Base-by-base conservation (phyloP, 2,888 invertebrate species). In the Piscicola geometra region DNA sequence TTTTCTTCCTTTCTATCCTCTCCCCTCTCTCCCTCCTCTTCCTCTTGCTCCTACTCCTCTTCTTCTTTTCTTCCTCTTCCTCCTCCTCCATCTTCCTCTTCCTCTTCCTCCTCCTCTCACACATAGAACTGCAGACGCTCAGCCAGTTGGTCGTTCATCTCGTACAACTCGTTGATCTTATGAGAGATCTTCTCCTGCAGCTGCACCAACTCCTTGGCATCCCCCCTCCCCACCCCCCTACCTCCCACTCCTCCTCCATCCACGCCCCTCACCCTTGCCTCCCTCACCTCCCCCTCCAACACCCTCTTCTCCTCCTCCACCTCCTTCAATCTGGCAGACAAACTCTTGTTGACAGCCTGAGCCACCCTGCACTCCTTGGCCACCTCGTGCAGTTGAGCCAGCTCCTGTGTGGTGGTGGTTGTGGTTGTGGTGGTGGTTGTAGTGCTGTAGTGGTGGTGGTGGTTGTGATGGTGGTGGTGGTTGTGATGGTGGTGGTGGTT, bases 151-250 rank as follows among this genome's bases (percentile, higher is more conserved):
- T 78, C 78, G 78, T 77, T 78, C 69, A 80, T 76, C n/a, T 72
- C 78, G 67, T 78, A 82, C 56, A 84, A 78, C 77, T 84, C 84
- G 32, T 81, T 81, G 64, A 84, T 81, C 79, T 83, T 83, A 76
- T 78, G 80, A 75, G 83, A 82, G 66, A 84, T 76, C 30, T 81
- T 80, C 70, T 82, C 81, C 75, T 84, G 83, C 67, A 84, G 77
- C 47, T 80, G 73, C 28, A 82, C 81, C 47, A 81, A 79, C 69
- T 83, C 79, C 73, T 82, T 80, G 56, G 81, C 79, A 70, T 83
- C 82, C 30, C 77, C 72, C 9, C 75, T 73, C 50, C 64, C 64
- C 2, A 64, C 52, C 47, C 21, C 71, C 70, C 75, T 52, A 28
- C 15, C 33, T n/a, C 30, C 21, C n/a, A 41, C 36, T n/a, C n/a